Evolutionary conservation across 2,113 vertebrate genomes (phyloP).

Genomic region (Pelecanus crispus): DNA sequence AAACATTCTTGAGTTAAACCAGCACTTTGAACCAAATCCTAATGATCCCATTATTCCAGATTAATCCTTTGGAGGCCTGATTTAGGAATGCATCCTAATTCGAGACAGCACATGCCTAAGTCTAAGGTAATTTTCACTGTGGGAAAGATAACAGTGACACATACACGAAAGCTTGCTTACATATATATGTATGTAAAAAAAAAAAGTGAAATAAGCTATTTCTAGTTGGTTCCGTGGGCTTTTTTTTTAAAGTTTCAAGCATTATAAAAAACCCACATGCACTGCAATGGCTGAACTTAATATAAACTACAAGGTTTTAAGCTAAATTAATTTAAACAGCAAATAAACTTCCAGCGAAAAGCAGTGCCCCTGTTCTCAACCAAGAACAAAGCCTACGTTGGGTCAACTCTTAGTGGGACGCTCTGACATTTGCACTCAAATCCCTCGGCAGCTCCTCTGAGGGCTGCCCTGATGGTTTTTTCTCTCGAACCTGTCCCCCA

Average conservation of each 20-base stretch:
- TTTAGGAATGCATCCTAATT: slow-evolving; percentile 31
- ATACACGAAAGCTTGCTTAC: background rate
- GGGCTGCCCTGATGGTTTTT: background rate
- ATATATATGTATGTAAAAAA: background rate
- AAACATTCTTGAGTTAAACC: slow-evolving; percentile 13
- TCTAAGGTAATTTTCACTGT: slow-evolving; percentile 48
- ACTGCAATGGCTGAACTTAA: background rate
- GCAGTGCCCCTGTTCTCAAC: background rate
- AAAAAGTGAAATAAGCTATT: slow-evolving; percentile 3
- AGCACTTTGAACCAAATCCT: background rate
- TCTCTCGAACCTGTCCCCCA: background rate
- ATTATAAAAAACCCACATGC: background rate
- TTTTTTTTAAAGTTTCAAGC: background rate
- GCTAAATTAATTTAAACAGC: slow-evolving; percentile 1
- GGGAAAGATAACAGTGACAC: slow-evolving; percentile 51
- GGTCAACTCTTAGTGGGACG: background rate
- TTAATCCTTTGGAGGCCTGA: slow-evolving; percentile 41
- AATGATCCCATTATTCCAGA: slow-evolving; percentile 42
- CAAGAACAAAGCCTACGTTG: background rate
- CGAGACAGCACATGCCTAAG: slow-evolving; percentile 19
- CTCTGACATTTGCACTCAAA: background rate
- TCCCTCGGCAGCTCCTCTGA: slow-evolving; percentile 6
- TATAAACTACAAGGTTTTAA: slow-evolving; percentile 1
- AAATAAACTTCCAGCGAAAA: slow-evolving; percentile 15
- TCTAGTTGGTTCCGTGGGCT: background rate